Base-by-base conservation (phyloP, 2,797 vertebrate species). In the Hemibagrus guttatus region DNA sequence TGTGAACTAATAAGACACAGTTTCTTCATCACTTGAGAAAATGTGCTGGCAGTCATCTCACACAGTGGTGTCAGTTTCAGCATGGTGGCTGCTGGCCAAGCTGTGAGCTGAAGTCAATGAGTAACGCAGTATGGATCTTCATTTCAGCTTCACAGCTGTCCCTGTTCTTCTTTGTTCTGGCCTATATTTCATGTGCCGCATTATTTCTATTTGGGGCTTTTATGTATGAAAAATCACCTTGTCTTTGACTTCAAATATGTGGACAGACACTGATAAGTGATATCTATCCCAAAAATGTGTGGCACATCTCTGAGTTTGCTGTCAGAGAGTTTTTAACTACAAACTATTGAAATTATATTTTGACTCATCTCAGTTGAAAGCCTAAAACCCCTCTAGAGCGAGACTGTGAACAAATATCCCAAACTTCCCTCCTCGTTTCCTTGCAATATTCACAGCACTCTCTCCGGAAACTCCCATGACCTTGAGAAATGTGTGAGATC, bases 1-100 rank as follows among this genome's bases (percentile, higher is more conserved):
- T 89, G 95, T 85, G 91, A 96, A 91, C 89, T 81, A 85, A 88
- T 89, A 85, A 4, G 39, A 88, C 58, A 63, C 54, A 58, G 79
- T 90, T 91, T 91, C 89, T 85, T 90, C 85, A 52, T 91, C 80
- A 87, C 88, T 89, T 89, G 88, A 84, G 82, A 39, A 49, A 49
- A 78, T 86, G 49, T 86, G 90, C 90, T 89, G 80, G 86, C 85
- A 85, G 71, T 76, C 84, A 90, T 86, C 84, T 89, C 85, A 83
- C 90, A 89, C n/a, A 76, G 69, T 59, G 21, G 79, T 85, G 88
- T 35, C 86, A 89, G 71, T 89, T 90, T 89, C 88, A 81, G 63
- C 86, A 87, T 84, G 66, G 82, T 86, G 89, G 84, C 86, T 21
- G 69, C 59, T 71, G 54, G 78, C 86, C 89, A 86, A 88, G 83